These are phyloP conservation scores for Clarias platycephalus DNA, from an alignment of 2,797 vertebrate species.

Conservation along the genomic window DNA sequence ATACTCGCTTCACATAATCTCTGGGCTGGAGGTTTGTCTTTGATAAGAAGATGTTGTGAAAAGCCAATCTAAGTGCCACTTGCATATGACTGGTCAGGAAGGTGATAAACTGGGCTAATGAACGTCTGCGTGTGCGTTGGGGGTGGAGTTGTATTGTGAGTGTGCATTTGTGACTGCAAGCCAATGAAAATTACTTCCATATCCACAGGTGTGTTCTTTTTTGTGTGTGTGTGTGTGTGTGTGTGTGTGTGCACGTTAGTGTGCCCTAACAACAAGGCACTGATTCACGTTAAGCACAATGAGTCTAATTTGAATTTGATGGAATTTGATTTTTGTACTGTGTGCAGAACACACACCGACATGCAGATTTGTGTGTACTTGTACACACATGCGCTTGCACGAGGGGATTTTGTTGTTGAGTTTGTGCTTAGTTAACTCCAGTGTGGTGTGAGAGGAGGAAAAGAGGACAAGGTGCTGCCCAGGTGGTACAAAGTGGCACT, in stretches of 20 bases:
- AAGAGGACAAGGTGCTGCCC: conserved; percentile 51
- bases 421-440: conserved; percentile 16
- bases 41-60: conserved; percentile 52
- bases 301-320: conserved; percentile 32
- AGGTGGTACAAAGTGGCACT: conserved; percentile 12
- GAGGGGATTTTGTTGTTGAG: background rate
- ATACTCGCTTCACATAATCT: conserved; percentile 32
- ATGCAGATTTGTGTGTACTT: background rate
- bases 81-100: conserved; percentile 30
- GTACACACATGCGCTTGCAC: background rate
- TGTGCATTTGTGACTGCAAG: conserved; percentile 6
- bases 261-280: background rate
- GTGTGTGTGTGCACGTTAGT: conserved; percentile 6
- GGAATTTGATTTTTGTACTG: conserved; percentile 35
- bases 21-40: conserved; percentile 50
- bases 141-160: background rate
- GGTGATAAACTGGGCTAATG: conserved; percentile 45
- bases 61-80: conserved; percentile 43
- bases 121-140: conserved; percentile 18
- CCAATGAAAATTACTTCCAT: conserved; percentile 25
- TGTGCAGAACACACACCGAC: conserved; percentile 16
- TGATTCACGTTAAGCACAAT: conserved; percentile 28
- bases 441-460: conserved; percentile 57
- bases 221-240: background rate
- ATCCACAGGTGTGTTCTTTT: conserved; percentile 23